These are phyloP conservation scores for Spatulosminthurus flaviceps DNA, from an alignment of 2,888 invertebrate species.

Conservation along the genomic window DNA sequence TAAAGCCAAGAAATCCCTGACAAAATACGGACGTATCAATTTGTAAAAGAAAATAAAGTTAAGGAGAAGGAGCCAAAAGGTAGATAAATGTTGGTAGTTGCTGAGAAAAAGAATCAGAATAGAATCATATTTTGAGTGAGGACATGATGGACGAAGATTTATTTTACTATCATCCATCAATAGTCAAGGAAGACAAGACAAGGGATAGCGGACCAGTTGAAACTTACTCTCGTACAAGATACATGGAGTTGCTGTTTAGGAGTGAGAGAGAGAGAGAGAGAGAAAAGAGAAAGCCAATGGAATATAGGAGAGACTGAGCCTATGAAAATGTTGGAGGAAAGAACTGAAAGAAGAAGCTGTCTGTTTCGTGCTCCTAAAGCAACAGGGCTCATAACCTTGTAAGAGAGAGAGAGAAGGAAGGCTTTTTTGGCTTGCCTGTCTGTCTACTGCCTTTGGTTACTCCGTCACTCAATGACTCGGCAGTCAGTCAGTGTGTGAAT, in stretches of 20 bases:
- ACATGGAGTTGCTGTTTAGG: neutral
- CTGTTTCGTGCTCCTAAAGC: constrained; percentile 36
- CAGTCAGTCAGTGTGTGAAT: constrained; percentile 46
- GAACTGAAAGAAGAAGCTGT: constrained; percentile 38
- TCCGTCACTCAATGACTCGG: constrained; percentile 37
- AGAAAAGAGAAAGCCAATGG: constrained; percentile 17
- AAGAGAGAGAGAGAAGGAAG: constrained; percentile 5
- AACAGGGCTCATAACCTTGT: constrained; percentile 31
- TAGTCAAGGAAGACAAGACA: constrained; percentile 15
- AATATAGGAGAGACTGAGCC: neutral
- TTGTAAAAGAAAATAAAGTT: neutral
- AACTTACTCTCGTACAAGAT: too few relatives aligned
- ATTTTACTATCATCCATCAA: constrained; percentile 53
- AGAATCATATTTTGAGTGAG: constrained; percentile 41
- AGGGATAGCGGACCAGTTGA: too few relatives aligned
- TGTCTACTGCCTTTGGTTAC: constrained; percentile 39
- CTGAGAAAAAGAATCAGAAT: neutral
- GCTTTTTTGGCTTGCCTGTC: constrained; percentile 21
- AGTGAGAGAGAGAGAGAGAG: neutral
- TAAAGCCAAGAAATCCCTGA: too few relatives aligned
- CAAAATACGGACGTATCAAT: too few relatives aligned
- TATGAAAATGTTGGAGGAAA: neutral
- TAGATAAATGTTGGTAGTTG: neutral
- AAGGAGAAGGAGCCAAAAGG: neutral
- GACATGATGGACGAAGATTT: constrained; percentile 49